A percentile compares a stretch with the other conserved stretches of the same genome.
phyloP scores from a whole-genome alignment of 2,888 invertebrate genomes.

The Silvanus unidentatus region DNA sequence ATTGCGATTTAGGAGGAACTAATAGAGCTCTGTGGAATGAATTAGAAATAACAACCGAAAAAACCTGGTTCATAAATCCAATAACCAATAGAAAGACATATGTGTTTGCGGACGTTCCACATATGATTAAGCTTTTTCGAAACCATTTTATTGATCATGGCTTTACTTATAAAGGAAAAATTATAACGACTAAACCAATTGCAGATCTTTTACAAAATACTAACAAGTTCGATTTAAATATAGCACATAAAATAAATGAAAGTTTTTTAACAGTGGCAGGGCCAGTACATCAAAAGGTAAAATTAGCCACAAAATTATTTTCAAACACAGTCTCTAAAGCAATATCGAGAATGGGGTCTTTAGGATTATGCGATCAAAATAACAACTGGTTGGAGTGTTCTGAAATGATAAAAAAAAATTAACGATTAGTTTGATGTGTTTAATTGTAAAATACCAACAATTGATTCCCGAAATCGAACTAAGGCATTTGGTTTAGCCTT shows the following conservation, averaged over 20 bases:
- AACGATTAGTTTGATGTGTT: constrained; percentile 27
- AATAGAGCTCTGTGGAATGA: constrained; percentile 16
- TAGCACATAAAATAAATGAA: constrained; percentile 13
- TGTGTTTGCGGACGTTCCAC: constrained; percentile 21
- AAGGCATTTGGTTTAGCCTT: constrained; percentile 20
- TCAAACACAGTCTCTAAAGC: constrained; percentile 25
- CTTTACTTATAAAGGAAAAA: constrained; percentile 13
- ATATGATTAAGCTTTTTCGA: constrained; percentile 18
- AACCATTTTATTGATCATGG: constrained; percentile 21
- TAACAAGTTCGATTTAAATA: constrained; percentile 16
- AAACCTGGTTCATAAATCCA: constrained; percentile 16
- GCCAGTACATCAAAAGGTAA: constrained; percentile 21
- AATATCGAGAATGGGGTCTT: constrained; percentile 15
- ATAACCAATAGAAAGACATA: constrained; percentile 12
- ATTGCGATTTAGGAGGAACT: constrained; percentile 21
- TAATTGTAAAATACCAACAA: constrained; percentile 15
- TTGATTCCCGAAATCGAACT: constrained; percentile 17
- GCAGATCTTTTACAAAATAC: constrained; percentile 18
- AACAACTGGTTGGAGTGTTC: constrained; percentile 21
- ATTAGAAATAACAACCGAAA: constrained; percentile 14
- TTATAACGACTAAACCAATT: constrained; percentile 18
- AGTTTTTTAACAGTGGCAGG: constrained; percentile 10
- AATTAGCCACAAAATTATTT: constrained; percentile 25
- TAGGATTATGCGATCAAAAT: constrained; percentile 15
- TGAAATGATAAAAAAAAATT: constrained; percentile 14